Conservation (phyloP, 2,888 invertebrate genomes). For the Pomacea canaliculata region DNA sequence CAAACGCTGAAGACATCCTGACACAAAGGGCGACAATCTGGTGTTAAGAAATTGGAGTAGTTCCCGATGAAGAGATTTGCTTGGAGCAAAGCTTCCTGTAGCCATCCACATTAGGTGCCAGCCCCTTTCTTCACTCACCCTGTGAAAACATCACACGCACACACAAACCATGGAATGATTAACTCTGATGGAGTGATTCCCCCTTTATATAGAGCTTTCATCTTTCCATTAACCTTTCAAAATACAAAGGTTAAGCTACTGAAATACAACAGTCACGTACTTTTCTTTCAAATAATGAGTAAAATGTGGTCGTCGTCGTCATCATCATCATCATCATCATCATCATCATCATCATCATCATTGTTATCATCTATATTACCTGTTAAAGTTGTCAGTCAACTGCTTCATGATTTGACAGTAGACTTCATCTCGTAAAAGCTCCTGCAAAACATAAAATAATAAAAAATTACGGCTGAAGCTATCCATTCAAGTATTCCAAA, state of each 20-base stretch:
- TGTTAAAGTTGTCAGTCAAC: conserved; percentile 94
- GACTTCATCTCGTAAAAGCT: conserved; percentile 96
- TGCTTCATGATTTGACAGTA: conserved; percentile 99
- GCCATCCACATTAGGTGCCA: conserved; percentile 99
- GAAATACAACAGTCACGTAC: no score
- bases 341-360: background rate
- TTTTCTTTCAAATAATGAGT: no score
- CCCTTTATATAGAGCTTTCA: no score
- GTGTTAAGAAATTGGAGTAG: conserved; percentile 66
- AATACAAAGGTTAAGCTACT: no score
- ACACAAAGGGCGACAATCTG: conserved; percentile 77
- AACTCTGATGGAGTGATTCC: no score
- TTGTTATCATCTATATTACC: conserved; percentile 65
- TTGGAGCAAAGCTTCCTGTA: conserved; percentile 95
- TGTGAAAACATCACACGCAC: conserved; percentile 33
- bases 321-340: no score
- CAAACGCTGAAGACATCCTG: conserved; percentile 93
- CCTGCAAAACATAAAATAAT: conserved; percentile 71
- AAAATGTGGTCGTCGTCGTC: no score
- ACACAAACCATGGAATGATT: no score
- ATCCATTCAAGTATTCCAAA: no score
- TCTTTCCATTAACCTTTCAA: no score
- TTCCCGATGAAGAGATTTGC: conserved; percentile 85
- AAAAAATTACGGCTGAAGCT: background rate
- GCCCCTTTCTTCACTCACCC: conserved; percentile 93